These are phyloP conservation scores for Malurus splendens DNA, from an alignment of 2,797 vertebrate species.

Conservation along the genomic window DNA sequence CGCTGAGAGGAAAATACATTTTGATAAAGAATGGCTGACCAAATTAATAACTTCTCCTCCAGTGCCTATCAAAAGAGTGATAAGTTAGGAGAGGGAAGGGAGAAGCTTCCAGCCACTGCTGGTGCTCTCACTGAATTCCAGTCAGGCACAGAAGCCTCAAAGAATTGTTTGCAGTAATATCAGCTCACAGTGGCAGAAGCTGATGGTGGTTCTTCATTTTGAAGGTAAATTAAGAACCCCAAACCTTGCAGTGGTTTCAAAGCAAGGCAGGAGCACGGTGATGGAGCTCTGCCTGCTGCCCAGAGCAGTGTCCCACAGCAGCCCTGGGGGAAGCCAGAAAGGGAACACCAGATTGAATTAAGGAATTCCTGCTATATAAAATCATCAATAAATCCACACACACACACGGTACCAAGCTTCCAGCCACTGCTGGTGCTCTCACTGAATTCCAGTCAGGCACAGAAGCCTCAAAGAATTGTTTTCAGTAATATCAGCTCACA, in stretches of 20 bases:
- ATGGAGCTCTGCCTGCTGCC: background rate
- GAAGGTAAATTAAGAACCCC: background rate
- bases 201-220: background rate
- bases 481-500: no score
- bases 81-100: background rate
- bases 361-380: background rate
- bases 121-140: background rate
- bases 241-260: background rate
- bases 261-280: background rate
- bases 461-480: no score
- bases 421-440: background rate
- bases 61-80: background rate
- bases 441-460: no score
- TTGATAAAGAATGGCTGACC: background rate
- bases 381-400: background rate
- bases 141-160: background rate
- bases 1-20: background rate
- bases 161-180: background rate
- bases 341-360: accelerated
- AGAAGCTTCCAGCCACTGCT: background rate
- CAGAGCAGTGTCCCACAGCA: background rate
- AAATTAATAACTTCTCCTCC: conserved; percentile 52
- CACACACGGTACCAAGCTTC: background rate
- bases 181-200: background rate
- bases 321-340: background rate